Evolutionary conservation across 2,113 vertebrate species (phyloP), one percentile per base, ranked within the genome.

Genomic region (Entosphenus tridentatus): DNA sequence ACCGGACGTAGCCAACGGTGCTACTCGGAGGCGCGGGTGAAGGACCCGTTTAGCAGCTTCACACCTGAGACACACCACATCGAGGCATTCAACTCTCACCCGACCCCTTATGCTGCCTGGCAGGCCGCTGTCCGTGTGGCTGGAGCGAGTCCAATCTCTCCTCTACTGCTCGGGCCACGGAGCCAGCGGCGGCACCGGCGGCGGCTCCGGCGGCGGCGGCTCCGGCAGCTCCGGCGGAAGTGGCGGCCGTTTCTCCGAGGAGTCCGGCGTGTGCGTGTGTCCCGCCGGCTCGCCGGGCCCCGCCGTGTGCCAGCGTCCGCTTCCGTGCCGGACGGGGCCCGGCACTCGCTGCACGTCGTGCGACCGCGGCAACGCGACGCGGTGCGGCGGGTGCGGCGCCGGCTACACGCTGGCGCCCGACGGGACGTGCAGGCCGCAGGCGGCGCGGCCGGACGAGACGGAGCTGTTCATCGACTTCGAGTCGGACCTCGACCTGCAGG

Each of bases 81-180:
- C 39, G 39, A 21, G 21, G 21, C 21, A 21, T 21, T 21, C 21
- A 21, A 21, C 21, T 21, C 39, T 39, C 39, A 39, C 39, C 39
- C 39, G 62, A n/a, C 8, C 62, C 62, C 62, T 9, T 65, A 16
- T 7, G 9, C 10, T 21, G 9, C 9, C 62, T 9, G 21, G n/a
- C 62, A 65, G 62, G 21, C n/a, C 8, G n/a, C 62, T 65, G 62
- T 65, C 62, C 62, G n/a, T 16, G 2, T 65, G 62, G 62, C n/a
- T 65, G 62, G 62, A 21, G n/a, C 62, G 62, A n/a, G n/a, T 65
- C n/a, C 62, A 65, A 21, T n/a, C 62, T 65, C 21, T 65, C n/a
- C n/a, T 65, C 62, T 65, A 65, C 21, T 65, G 62, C 62, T 65
- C 62, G 21, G 62, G 62, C 62, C 62, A 65, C 11, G 62, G 62